Conservation (phyloP, 2,113 vertebrate genomes). For the Saguinus midas region DNA sequence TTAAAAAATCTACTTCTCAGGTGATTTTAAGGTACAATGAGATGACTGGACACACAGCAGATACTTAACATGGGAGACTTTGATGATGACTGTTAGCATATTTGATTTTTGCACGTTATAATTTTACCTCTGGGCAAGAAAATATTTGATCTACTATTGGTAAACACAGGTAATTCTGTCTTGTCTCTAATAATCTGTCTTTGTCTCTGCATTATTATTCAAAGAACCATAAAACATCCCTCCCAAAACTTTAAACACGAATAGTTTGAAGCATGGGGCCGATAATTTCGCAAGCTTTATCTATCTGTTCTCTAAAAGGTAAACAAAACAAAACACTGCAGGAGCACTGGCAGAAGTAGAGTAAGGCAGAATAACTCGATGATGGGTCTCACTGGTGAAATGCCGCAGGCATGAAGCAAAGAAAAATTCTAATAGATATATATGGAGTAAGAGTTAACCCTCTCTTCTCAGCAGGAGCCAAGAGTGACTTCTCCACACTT, state of each 20-base stretch:
- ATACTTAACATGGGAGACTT: slow-evolving; percentile 1
- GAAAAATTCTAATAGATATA: slow-evolving; percentile 10
- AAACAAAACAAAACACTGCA: slow-evolving; percentile 26
- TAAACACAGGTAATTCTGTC: not conserved
- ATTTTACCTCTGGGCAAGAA: slow-evolving; percentile 37
- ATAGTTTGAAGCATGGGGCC: not conserved
- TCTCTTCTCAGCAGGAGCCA: not conserved
- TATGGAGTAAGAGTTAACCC: not conserved
- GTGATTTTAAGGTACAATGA: not conserved
- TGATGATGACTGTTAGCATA: not conserved
- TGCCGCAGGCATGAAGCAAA: not conserved
- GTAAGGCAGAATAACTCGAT: not conserved
- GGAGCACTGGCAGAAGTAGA: not conserved
- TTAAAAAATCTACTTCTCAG: not conserved
- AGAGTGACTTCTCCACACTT: slow-evolving; percentile 4
- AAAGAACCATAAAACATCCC: slow-evolving; percentile 39
- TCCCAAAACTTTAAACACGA: slow-evolving; percentile 44
- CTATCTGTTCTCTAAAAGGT: not conserved
- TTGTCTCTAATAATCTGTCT: not conserved
- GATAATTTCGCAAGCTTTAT: not conserved
- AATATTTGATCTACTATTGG: not conserved
- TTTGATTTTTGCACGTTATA: not conserved
- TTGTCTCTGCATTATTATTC: not conserved
- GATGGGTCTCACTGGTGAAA: not conserved
- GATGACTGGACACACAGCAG: not conserved